Evolutionary conservation across 2,797 vertebrate species (phyloP).

Genomic region (Pangasius macronema): DNA sequence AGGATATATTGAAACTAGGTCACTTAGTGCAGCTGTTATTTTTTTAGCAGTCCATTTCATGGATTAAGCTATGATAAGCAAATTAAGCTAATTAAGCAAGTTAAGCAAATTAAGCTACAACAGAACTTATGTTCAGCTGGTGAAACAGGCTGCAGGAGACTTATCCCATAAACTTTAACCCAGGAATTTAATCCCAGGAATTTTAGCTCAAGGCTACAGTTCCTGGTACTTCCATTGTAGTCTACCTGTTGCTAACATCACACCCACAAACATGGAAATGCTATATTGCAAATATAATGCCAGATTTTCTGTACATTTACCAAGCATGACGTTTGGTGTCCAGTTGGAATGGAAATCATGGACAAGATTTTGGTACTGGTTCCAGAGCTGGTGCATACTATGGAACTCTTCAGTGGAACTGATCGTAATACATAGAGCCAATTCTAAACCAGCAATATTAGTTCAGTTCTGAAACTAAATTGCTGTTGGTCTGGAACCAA

Average conservation of each 20-base stretch:
- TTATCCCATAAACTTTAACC: slow-evolving; percentile 8
- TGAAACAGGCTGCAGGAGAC: slow-evolving; percentile 15
- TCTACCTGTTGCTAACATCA: not conserved
- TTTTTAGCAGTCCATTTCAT: not conserved
- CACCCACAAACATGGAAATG: not conserved
- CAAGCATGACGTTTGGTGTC: not conserved
- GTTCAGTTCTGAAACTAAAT: not conserved
- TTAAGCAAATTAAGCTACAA: not conserved
- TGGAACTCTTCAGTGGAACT: not conserved
- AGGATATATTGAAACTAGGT: not conserved
- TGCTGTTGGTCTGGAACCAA: not conserved
- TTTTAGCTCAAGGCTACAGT: slow-evolving; percentile 23
- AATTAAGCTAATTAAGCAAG: not conserved
- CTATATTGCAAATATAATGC: not conserved
- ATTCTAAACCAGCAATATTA: not conserved
- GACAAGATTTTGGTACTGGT: not conserved
- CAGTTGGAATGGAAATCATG: not conserved
- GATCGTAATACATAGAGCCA: not conserved
- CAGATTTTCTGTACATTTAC: not conserved
- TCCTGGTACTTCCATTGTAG: not conserved
- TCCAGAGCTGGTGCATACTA: not conserved
- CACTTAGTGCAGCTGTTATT: not conserved
- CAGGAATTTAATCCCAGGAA: slow-evolving; percentile 12
- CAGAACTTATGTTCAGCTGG: not conserved
- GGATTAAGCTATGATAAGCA: not conserved